Evolutionary conservation across 2,888 invertebrate species (phyloP).

Genomic region (Agrochola lota): DNA sequence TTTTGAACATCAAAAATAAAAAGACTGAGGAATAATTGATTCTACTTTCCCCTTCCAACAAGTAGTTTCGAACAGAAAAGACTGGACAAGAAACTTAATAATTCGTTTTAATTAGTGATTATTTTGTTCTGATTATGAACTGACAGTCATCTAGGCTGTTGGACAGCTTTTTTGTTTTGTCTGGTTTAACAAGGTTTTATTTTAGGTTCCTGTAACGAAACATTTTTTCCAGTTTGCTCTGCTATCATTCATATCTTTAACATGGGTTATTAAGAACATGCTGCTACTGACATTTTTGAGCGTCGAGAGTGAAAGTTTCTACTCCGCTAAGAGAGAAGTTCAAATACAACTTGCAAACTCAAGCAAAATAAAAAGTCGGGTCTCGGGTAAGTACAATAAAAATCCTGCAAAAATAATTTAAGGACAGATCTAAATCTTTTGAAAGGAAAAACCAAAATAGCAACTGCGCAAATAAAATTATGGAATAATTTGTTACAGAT

Average conservation of each 20-base stretch:
- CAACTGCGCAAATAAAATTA: not conserved
- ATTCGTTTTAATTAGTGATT: not conserved
- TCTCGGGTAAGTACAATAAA: constrained; percentile 7
- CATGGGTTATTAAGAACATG: constrained; percentile 31
- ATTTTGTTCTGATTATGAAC: too few species aligned
- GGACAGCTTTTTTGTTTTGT: not conserved
- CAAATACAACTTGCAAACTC: not conserved
- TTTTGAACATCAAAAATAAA: not conserved
- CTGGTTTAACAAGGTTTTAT: not conserved
- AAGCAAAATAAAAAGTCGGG: not conserved
- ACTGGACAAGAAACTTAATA: not conserved
- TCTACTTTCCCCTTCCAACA: not conserved
- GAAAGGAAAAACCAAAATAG: not conserved
- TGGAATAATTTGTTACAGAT: constrained; percentile 6
- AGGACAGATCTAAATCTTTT: not conserved
- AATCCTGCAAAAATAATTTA: not conserved
- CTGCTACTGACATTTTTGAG: not conserved
- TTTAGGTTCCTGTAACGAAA: not conserved
- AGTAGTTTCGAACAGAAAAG: not conserved
- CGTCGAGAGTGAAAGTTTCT: constrained; percentile 24
- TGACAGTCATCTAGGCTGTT: too few species aligned
- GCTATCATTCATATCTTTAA: constrained; percentile 2
- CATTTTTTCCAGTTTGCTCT: constrained; percentile 15
- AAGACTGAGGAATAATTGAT: not conserved
- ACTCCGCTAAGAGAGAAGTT: constrained; percentile 22